Conservation (phyloP, 2,888 invertebrate genomes). For the Tanytarsus gracilentus region DNA sequence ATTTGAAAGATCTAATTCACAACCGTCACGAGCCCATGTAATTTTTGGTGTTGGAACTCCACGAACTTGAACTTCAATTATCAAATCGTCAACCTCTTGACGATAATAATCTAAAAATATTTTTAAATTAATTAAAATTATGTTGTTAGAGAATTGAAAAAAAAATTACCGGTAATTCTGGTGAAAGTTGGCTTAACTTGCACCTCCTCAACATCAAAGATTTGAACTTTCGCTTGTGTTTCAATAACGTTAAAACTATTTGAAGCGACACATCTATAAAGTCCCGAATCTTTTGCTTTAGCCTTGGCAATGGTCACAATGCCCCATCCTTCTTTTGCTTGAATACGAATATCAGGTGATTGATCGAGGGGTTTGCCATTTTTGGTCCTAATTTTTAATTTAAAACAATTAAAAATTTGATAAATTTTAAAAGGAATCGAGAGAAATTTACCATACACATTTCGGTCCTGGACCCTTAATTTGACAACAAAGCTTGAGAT, state of each 20-base stretch:
- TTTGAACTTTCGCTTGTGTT: constrained; percentile 62
- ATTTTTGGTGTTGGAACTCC: constrained; percentile 63
- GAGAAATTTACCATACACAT: constrained; percentile 53
- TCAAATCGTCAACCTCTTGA: constrained; percentile 60
- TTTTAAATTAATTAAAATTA: not conserved
- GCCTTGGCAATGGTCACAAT: constrained; percentile 51
- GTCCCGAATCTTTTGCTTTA: constrained; percentile 52
- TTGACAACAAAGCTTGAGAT: constrained; percentile 69
- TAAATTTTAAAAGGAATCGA: not conserved
- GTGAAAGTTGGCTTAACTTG: constrained; percentile 69
- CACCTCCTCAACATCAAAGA: constrained; percentile 63
- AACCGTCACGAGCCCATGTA: constrained; percentile 68
- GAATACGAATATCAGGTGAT: constrained; percentile 42
- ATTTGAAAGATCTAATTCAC: constrained; percentile 46
- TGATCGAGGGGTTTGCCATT: constrained; percentile 49
- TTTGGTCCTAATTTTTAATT: constrained; percentile 42
- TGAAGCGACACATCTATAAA: constrained; percentile 59
- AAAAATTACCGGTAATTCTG: constrained; percentile 53
- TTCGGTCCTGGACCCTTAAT: constrained; percentile 63
- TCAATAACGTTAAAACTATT: constrained; percentile 64
- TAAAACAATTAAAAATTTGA: not conserved
- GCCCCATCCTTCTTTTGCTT: constrained; percentile 50
- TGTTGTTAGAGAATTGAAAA: not conserved
- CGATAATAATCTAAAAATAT: constrained; percentile 61
- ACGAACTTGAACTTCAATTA: constrained; percentile 67